Base-by-base conservation (phyloP, 2,888 invertebrate species). In the Luffia ferchaultella region DNA sequence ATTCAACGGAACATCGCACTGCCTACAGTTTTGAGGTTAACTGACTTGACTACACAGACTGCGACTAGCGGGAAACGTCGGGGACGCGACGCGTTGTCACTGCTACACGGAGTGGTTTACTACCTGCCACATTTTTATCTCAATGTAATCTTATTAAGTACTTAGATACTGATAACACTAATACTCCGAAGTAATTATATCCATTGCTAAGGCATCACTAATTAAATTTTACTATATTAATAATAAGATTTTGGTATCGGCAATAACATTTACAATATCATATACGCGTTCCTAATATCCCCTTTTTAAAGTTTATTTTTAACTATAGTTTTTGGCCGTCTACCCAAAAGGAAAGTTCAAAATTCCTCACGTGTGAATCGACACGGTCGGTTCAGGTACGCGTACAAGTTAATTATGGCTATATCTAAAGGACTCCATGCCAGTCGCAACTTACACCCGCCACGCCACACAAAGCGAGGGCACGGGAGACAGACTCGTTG, bases 11-110 rank as follows among this genome's bases (percentile, higher is more conserved):
- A 30, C 30, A 30, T n/a, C 76, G 75, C 79, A 77, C 78, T 75
- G 78, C 76, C 50, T 76, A 76, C 76, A 70, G 73, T 82, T 82
- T 83, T 77, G 56, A 82, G 83, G 83, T 83, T 82, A 82, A 77
- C 75, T 79, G 76, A 78, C 78, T 73, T 12, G 74, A 72, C 77
- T 78, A 76, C 76, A 75, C 72, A 71, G 72, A 70, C 65, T 65
- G 68, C 58, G 53, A 55, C 62, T 60, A 60, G 60, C 69, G 68
- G 70, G 70, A 70, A 68, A 70, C 70, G 68, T 71, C 66, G 68
- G 68, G 70, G 65, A 64, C 67, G 60, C 59, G 58, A 60, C 54
- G 64, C 60, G 61, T 57, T n/a, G n/a, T n/a, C 57, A 18, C 46
- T 17, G 54, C 54, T 67, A 73, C 76, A 79, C 77, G 65, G 70